Evolutionary conservation across 2,113 vertebrate species (phyloP).

Genomic region (Cranoglanis bouderius): DNA sequence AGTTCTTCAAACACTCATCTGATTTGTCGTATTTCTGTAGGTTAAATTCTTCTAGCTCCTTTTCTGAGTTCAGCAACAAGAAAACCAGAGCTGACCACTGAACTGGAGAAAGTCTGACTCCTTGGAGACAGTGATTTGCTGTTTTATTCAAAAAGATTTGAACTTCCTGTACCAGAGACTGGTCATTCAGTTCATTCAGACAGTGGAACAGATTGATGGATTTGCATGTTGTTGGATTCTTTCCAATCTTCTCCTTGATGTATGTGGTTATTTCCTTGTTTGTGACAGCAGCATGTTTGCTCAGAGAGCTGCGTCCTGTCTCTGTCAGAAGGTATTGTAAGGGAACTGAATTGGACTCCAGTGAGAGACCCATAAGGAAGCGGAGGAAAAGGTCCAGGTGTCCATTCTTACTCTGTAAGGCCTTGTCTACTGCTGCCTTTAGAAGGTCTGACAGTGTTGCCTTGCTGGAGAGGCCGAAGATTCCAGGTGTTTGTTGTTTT

Average conservation of each 20-base stretch:
- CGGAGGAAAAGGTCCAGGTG: conserved; percentile 18
- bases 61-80: conserved; percentile 14
- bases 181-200: not conserved
- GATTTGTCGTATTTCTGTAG: not conserved
- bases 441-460: not conserved
- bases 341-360: conserved; percentile 2
- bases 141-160: not conserved
- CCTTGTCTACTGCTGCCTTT: conserved; percentile 13
- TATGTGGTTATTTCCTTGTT: not conserved
- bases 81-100: conserved; percentile 32
- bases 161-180: conserved; percentile 2
- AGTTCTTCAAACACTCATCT: not conserved
- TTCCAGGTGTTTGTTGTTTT: not conserved
- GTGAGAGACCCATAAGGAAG: conserved; percentile 14
- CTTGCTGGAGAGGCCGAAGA: not conserved
- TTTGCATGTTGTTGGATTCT: not conserved
- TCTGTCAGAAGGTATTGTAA: not conserved
- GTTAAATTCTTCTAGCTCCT: not conserved
- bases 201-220: conserved; percentile 13
- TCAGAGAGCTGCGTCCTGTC: not conserved
- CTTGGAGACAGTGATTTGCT: not conserved
- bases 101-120: not conserved
- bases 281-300: not conserved
- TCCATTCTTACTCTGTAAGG: not conserved
- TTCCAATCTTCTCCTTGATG: conserved; percentile 10